A percentile compares a stretch with the other conserved stretches of the same genome.
Conservation (phyloP, 2,797 vertebrate species). For the Premnoplex brunnescens region DNA sequence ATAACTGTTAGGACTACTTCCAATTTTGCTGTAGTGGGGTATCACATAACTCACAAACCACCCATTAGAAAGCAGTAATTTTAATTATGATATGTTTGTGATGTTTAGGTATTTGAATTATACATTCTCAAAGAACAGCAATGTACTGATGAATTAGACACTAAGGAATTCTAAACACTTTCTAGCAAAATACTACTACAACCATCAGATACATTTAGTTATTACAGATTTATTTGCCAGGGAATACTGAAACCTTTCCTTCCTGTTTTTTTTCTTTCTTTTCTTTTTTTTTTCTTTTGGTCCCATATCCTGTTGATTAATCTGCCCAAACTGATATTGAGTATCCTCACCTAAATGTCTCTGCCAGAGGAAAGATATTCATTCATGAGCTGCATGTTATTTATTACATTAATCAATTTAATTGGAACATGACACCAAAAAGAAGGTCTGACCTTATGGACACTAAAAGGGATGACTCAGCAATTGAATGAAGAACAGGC, state of each 20-base stretch:
- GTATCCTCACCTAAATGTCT: neutral
- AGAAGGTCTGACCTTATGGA: neutral
- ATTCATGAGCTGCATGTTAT: neutral
- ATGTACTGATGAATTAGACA: neutral
- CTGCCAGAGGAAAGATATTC: neutral
- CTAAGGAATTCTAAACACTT: neutral
- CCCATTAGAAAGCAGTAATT: neutral
- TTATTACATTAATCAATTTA: neutral
- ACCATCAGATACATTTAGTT: neutral
- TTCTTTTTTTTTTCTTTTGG: neutral
- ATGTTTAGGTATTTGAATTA: neutral
- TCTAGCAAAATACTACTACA: neutral
- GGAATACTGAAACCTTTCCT: neutral
- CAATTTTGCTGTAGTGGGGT: neutral
- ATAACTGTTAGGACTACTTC: neutral
- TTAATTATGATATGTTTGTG: neutral
- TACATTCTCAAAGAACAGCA: neutral
- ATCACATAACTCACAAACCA: neutral
- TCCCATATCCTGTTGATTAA: neutral
- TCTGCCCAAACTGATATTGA: neutral
- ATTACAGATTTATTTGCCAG: neutral
- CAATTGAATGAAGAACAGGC: neutral
- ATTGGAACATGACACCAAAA: neutral
- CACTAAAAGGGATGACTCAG: neutral
- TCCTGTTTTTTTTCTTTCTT: neutral